These are phyloP conservation scores for Umimayanthus kanabou DNA, from an alignment of 92 coral and sea anemone genomes.

Conservation along the genomic window DNA sequence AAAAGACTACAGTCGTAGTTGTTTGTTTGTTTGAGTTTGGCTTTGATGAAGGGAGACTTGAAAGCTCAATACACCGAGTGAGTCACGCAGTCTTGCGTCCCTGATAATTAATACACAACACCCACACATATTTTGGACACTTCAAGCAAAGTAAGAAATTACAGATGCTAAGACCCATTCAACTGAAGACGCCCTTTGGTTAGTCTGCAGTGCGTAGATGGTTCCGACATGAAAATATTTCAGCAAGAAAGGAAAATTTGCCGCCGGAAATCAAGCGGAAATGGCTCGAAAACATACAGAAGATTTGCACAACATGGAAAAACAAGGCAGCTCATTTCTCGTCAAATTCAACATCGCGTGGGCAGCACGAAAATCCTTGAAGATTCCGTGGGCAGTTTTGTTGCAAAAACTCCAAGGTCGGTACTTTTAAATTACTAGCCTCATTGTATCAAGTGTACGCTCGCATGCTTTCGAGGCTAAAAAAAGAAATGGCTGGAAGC, in stretches of 20 bases:
- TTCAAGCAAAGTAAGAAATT: constrained; percentile 35
- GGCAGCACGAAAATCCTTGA: constrained; percentile 12
- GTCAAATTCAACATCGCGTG: constrained; percentile 28
- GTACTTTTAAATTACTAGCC: constrained; percentile 22
- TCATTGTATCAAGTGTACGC: not conserved
- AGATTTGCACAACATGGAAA: constrained; percentile 18
- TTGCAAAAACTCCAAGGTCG: constrained; percentile 40
- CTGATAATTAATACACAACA: constrained; percentile 37
- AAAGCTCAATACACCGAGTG: not conserved
- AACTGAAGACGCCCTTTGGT: constrained; percentile 36
- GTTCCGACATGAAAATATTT: not conserved
- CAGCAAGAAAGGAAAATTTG: constrained; percentile 1
- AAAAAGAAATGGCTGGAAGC: constrained; percentile 31
- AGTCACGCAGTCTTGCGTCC: constrained; percentile 39
- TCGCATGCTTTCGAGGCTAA: constrained; percentile 11
- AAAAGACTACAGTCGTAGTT: not conserved
- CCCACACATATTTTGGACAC: constrained; percentile 46
- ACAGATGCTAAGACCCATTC: constrained; percentile 40
- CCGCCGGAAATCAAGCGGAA: constrained; percentile 47
- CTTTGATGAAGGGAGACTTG: not conserved
- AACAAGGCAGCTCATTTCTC: not conserved
- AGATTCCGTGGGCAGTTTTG: constrained; percentile 43
- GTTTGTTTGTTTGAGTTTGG: constrained; percentile 3
- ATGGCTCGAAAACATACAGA: constrained; percentile 25
- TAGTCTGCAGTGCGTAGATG: not conserved